Base-by-base conservation (phyloP, 2,888 invertebrate species). In the Lepidochrysops patricia region DNA sequence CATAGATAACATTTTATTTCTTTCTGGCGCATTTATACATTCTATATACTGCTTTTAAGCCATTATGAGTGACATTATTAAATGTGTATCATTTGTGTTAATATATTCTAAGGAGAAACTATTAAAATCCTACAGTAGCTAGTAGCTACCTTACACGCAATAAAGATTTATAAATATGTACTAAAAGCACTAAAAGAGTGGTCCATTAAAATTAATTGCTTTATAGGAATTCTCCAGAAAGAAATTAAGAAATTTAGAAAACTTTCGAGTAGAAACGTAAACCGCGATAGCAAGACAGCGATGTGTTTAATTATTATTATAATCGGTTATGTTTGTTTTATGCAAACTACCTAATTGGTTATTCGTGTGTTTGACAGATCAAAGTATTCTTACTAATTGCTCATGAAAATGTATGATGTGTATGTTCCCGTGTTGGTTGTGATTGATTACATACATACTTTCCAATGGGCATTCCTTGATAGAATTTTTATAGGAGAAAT, bases 291-390 rank as follows among this genome's bases (percentile, higher is more conserved):
- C 50, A 12, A 23, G 50, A 50, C 50, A 50, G n/a, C 25, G 26
- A 50, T n/a, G 5, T 50, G 26, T 50, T n/a, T 43, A 43, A 43
- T 43, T 23, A 43, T 23, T 26, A n/a, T n/a, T n/a, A n/a, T n/a
- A n/a, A n/a, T n/a, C n/a, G 26, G 50, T 50, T 26, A 50, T 50
- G 50, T 50, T 50, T 50, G 15, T 50, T 50, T 50, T 50, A 50
- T 50, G 50, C 26, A 26, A 50, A 50, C 12, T 13, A 19, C 12
- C 23, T 43, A 4, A 43, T 19, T 43, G 23, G 23, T 19, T 43
- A 43, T 43, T 26, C 26, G 50, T 26, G 26, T 50, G 25, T 50
- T 50, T 13, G 13, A 26, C 26, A 43, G 43, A 26, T 26, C 26
- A 50, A 50, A 26, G 50, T 50, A 26, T 50, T 50, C 26, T 50